Base-by-base conservation (phyloP, 2,888 invertebrate species). In the Ophion slaviceki region DNA sequence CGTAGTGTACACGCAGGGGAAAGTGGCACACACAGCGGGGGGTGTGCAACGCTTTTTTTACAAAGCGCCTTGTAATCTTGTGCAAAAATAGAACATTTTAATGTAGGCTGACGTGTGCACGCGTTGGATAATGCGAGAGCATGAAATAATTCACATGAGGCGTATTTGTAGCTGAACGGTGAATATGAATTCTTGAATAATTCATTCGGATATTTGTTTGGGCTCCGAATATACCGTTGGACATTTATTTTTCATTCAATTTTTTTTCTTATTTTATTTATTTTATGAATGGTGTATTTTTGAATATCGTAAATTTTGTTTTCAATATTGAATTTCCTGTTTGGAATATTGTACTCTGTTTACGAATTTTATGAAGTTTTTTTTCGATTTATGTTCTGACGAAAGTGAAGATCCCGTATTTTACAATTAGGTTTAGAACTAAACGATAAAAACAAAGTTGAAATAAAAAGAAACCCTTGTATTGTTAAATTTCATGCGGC, bases 21-120 rank as follows among this genome's bases (percentile, higher is more conserved):
- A 67, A 40, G 67, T 40, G 20, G 67, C 40, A 10, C 67, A 53
- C 17, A 17, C 70, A n/a, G 53, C 53, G 53, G 53, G 53, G 53
- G 17, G 53, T 53, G 53, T 8, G 28, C 8, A 53, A 28, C 32
- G 3, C 45, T n/a, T 70, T 53, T 68, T 53, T 70, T 70, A 10
- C 53, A 14, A 24, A 32, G n/a, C 47, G 20, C n/a, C 47, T 70
- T 14, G 28, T 53, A 32, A 28, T 70, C 53, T 70, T 17, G 53
- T 53, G 53, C 14, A 53, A 53, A 53, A 53, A 53, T 53, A 53
- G 53, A 53, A 53, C 53, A 53, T 53, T 53, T 53, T 53, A 53
- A 53, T 4, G 4, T 53, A 53, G 53, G 40, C 40, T 40, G 40
- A 53, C 53, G 53, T 53, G 53, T 53, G 53, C 53, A 53, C 17